Conservation (phyloP, 2,888 invertebrate species). For the Nephrocerus scutellatus region DNA sequence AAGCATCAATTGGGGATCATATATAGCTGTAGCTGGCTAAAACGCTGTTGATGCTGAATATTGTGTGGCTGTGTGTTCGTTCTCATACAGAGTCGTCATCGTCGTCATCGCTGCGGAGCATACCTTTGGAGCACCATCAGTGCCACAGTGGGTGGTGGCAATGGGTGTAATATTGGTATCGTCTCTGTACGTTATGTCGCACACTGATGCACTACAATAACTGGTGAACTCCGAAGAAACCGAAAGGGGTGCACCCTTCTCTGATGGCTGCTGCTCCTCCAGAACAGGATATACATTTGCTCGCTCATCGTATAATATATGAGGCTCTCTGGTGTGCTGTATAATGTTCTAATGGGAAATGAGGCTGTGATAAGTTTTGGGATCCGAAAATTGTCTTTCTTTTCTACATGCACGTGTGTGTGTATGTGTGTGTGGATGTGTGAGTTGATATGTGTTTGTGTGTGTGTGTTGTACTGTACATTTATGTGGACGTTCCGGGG, state of each 20-base stretch:
- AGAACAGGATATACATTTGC: slow-evolving; percentile 24
- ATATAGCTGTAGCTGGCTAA: slow-evolving; percentile 10
- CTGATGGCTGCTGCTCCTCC: too few relatives aligned
- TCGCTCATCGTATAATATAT: slow-evolving; percentile 25
- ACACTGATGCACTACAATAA: too few relatives aligned
- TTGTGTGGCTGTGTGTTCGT: slow-evolving; percentile 21
- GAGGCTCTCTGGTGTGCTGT: slow-evolving; percentile 43
- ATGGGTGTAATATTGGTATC: too few relatives aligned
- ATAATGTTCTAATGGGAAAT: slow-evolving; percentile 47
- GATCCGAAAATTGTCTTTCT: slow-evolving; percentile 47
- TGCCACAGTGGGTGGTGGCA: slow-evolving; percentile 5
- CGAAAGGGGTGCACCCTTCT: too few relatives aligned
- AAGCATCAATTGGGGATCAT: slow-evolving; percentile 16
- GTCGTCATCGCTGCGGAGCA: too few relatives aligned
- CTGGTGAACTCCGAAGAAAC: too few relatives aligned
- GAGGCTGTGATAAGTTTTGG: slow-evolving; percentile 48
- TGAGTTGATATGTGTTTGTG: slow-evolving; percentile 15
- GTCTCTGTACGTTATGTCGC: too few relatives aligned
- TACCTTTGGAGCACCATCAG: slow-evolving; percentile 20
- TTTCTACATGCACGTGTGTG: slow-evolving; percentile 24
- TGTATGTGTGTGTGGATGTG: slow-evolving; percentile 9
- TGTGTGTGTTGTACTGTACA: slow-evolving; percentile 10
- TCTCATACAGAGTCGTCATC: slow-evolving; percentile 23
- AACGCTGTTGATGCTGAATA: slow-evolving; percentile 4
- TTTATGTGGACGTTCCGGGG: slow-evolving; percentile 28